Percentiles rank a stretch among this genome's conserved stretches.
These are phyloP conservation scores for Arrhopalites spinosus DNA, from an alignment of 2,888 invertebrate species.

Conservation along the genomic window DNA sequence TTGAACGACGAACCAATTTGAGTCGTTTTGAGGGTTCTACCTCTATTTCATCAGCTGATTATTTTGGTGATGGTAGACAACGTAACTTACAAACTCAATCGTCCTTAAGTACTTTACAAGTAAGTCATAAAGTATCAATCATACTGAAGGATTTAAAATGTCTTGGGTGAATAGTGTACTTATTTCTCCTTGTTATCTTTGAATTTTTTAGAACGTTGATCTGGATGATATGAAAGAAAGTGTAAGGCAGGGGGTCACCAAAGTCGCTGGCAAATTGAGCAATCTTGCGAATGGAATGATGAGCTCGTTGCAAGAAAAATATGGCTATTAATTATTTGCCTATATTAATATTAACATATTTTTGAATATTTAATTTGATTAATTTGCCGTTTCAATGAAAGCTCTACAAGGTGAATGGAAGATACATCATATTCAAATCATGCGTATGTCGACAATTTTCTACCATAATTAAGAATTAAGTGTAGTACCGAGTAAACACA, in stretches of 20 bases:
- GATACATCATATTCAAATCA: too few relatives aligned
- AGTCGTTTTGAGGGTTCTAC: slow-evolving; percentile 89
- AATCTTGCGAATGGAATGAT: slow-evolving; percentile 93
- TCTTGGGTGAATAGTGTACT: neutral
- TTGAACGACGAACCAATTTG: slow-evolving; percentile 65
- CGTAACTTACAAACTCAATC: slow-evolving; percentile 32
- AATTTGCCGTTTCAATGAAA: too few relatives aligned
- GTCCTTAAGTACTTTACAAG: slow-evolving; percentile 41
- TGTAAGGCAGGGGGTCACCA: slow-evolving; percentile 93
- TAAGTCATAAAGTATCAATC: slow-evolving; percentile 23
- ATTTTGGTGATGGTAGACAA: slow-evolving; percentile 72
- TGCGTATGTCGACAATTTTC: too few relatives aligned
- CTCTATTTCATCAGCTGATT: slow-evolving; percentile 95
- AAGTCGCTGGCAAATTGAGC: slow-evolving; percentile 95
- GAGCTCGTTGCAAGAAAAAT: slow-evolving; percentile 81
- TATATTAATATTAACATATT: neutral
- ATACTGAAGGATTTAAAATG: neutral
- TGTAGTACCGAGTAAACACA: too few relatives aligned
- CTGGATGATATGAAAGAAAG: slow-evolving; percentile 96
- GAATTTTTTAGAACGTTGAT: slow-evolving; percentile 65
- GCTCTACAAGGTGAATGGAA: too few relatives aligned
- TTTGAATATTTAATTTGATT: too few relatives aligned
- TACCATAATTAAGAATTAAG: too few relatives aligned
- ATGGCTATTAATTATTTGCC: slow-evolving; percentile 49
- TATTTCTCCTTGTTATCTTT: slow-evolving; percentile 1